These are phyloP conservation scores for Pangasius djambal DNA, from an alignment of 2,797 vertebrate genomes.

Conservation along the genomic window DNA sequence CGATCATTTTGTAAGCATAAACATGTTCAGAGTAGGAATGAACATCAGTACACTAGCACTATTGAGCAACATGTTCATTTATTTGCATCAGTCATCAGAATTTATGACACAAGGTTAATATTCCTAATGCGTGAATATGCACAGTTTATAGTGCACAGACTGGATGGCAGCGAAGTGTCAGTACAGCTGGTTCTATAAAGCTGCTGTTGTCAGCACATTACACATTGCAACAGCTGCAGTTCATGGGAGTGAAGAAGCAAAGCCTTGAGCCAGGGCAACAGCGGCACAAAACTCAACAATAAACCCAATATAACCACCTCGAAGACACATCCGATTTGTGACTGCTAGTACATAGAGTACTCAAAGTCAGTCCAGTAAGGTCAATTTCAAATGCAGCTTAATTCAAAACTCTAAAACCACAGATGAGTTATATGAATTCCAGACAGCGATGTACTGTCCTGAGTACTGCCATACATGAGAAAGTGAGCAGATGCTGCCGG, in stretches of 20 bases:
- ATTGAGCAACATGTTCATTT: not conserved
- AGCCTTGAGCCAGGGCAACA: not conserved
- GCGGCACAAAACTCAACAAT: not conserved
- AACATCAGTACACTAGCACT: not conserved
- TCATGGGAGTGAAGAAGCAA: slow-evolving; percentile 7
- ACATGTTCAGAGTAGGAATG: not conserved
- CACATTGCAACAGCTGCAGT: slow-evolving; percentile 35
- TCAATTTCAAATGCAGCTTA: not conserved
- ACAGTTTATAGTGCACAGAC: slow-evolving; percentile 10
- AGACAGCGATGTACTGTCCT: not conserved
- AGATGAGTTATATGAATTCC: not conserved
- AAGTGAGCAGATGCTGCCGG: slow-evolving; percentile 13
- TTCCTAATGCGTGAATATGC: not conserved
- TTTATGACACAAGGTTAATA: slow-evolving; percentile 8
- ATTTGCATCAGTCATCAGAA: not conserved
- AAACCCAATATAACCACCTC: not conserved
- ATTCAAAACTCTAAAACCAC: not conserved
- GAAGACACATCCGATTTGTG: not conserved
- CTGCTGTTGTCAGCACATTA: slow-evolving; percentile 38
- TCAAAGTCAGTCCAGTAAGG: not conserved
- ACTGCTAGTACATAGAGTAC: not conserved
- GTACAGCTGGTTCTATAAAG: slow-evolving; percentile 28
- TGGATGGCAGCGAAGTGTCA: not conserved
- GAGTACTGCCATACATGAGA: slow-evolving; percentile 6
- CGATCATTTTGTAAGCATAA: not conserved